phyloP scores from a whole-genome alignment of 2,888 invertebrate species.

The Andrena haemorrhoa region DNA sequence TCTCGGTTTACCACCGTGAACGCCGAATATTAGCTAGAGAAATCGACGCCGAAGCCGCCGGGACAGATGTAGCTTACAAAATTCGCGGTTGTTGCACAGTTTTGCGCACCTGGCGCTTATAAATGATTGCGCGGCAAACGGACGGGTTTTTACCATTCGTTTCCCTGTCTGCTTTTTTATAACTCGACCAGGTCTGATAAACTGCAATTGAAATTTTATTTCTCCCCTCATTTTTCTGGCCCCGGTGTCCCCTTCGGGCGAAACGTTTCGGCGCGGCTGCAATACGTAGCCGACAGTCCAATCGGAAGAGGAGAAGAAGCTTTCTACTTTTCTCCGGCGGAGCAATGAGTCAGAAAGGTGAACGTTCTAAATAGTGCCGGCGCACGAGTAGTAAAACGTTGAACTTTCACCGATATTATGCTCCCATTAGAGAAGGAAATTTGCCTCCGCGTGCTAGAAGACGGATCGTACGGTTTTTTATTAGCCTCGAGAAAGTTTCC shows the following conservation, averaged over 20 bases:
- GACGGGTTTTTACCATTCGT: neutral
- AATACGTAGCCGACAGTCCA: neutral
- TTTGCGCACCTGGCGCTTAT: neutral
- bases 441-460: constrained; percentile 20
- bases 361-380: constrained; percentile 50
- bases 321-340: constrained; percentile 53
- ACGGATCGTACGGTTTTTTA: constrained; percentile 5
- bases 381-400: constrained; percentile 24
- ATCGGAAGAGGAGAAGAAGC: constrained; percentile 16
- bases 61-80: constrained; percentile 16
- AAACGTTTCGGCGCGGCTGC: neutral
- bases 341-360: constrained; percentile 54
- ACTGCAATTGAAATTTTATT: neutral
- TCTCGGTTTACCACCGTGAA: constrained; percentile 52
- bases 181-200: neutral
- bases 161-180: neutral
- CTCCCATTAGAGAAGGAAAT: constrained; percentile 37
- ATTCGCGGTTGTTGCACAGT: neutral
- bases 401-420: constrained; percentile 59
- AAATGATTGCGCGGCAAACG: neutral
- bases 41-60: constrained; percentile 38
- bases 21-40: constrained; percentile 62
- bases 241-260: neutral
- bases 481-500: constrained; percentile 35
- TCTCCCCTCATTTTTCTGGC: neutral